These are phyloP conservation scores for Antechinus flavipes DNA, from an alignment of 2,113 vertebrate species.

Conservation along the genomic window DNA sequence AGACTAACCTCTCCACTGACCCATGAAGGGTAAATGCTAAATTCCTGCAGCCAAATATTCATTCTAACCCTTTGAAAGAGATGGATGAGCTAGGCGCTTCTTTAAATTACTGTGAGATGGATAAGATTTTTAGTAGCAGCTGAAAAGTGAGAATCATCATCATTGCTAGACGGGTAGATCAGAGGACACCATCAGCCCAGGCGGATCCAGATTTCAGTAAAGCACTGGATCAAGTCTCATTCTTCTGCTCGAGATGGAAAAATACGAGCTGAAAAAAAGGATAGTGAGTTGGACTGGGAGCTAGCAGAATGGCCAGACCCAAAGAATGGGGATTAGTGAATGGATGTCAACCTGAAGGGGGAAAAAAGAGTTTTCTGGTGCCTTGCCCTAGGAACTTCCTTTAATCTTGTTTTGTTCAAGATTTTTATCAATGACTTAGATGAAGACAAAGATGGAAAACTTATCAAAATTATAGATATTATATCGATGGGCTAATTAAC, in stretches of 20 bases:
- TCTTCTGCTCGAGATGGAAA: neutral
- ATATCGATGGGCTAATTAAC: neutral
- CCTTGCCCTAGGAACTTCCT: neutral
- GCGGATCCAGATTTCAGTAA: neutral
- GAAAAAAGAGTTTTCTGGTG: neutral
- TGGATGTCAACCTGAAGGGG: neutral
- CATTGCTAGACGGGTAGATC: conserved; percentile 13
- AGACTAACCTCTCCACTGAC: conserved; percentile 83
- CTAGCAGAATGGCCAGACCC: neutral
- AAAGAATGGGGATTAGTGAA: neutral
- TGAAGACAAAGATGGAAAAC: neutral
- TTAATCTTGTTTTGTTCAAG: neutral
- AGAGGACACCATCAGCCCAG: neutral
- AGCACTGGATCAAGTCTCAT: neutral
- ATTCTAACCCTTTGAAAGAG: conserved; percentile 80
- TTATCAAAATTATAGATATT: neutral
- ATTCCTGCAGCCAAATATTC: conserved; percentile 82
- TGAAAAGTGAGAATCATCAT: conserved; percentile 76
- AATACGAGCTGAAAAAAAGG: neutral
- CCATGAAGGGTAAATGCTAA: conserved; percentile 87
- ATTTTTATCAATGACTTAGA: neutral
- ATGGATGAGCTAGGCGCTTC: conserved; percentile 76
- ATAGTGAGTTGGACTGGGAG: neutral
- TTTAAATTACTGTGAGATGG: conserved; percentile 81
- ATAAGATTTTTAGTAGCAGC: conserved; percentile 79